phyloP scores from a whole-genome alignment of 2,888 invertebrate species.

The Schizotus pectinicornis region DNA sequence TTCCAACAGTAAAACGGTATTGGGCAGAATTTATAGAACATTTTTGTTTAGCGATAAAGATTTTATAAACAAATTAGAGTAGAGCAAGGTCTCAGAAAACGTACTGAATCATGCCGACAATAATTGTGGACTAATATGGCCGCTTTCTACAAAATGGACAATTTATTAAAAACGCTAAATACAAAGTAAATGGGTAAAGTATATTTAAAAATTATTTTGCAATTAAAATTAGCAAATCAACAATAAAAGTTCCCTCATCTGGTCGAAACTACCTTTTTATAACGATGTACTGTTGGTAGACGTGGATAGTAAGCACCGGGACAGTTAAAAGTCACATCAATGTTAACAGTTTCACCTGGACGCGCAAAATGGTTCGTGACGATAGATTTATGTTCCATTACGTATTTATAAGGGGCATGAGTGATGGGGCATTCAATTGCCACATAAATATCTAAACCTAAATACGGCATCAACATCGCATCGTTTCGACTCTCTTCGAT shows the following conservation, averaged over 20 bases:
- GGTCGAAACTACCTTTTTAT: constrained; percentile 43
- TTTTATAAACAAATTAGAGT: too few relatives aligned
- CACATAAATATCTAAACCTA: constrained; percentile 47
- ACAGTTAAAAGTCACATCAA: constrained; percentile 43
- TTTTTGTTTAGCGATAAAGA: too few relatives aligned
- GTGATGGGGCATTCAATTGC: constrained; percentile 45
- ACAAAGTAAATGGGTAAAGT: too few relatives aligned
- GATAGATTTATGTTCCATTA: constrained; percentile 29
- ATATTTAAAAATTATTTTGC: too few relatives aligned
- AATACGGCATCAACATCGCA: constrained; percentile 24
- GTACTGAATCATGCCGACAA: too few relatives aligned
- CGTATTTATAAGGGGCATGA: constrained; percentile 43
- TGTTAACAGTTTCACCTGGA: constrained; percentile 12
- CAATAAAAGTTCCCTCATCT: constrained; percentile 29
- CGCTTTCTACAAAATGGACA: too few relatives aligned
- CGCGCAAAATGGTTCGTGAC: neutral
- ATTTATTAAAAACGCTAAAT: too few relatives aligned
- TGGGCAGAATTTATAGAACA: too few relatives aligned
- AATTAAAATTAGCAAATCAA: constrained; percentile 34
- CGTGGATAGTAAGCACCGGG: constrained; percentile 47
- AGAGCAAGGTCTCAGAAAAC: too few relatives aligned
- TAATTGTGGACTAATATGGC: too few relatives aligned
- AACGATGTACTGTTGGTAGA: constrained; percentile 44
- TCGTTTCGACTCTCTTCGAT: neutral
- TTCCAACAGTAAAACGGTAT: too few relatives aligned